Evolutionary conservation across 2,888 invertebrate genomes (phyloP).

Genomic region (Augochlorella aurata): DNA sequence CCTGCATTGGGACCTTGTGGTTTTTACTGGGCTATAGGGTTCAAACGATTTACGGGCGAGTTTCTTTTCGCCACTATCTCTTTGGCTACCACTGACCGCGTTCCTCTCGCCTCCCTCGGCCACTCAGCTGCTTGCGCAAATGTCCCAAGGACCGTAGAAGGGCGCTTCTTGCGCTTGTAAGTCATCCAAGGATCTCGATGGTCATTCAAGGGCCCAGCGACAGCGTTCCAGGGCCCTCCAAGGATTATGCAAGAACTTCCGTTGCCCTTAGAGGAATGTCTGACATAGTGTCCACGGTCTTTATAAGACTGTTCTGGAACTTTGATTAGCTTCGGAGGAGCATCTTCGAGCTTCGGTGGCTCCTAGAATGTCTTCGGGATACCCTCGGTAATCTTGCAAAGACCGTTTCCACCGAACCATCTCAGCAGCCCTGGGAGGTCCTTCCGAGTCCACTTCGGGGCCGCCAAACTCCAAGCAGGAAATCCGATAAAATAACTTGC

Average conservation of each 20-base stretch:
- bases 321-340: not conserved
- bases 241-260: not conserved
- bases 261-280: not conserved
- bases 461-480: not conserved
- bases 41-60: not conserved
- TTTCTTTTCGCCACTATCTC: not conserved
- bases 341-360: not conserved
- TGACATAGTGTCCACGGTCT: not conserved
- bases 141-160: not conserved
- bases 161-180: not conserved
- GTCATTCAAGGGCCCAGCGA: not conserved
- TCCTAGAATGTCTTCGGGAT: not conserved
- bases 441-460: not conserved
- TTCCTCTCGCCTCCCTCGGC: too few relatives aligned
- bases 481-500: not conserved
- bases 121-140: not conserved
- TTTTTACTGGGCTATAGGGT: not conserved
- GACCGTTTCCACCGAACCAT: not conserved
- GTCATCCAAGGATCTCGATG: not conserved
- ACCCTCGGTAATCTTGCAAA: not conserved
- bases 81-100: not conserved
- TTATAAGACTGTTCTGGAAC: not conserved
- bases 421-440: not conserved
- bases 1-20: not conserved
- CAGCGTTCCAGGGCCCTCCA: not conserved